Percentiles rank a stretch among this genome's conserved stretches.
phyloP scores from a whole-genome alignment of 2,888 invertebrate genomes.

The Balanococcus diminutus region DNA sequence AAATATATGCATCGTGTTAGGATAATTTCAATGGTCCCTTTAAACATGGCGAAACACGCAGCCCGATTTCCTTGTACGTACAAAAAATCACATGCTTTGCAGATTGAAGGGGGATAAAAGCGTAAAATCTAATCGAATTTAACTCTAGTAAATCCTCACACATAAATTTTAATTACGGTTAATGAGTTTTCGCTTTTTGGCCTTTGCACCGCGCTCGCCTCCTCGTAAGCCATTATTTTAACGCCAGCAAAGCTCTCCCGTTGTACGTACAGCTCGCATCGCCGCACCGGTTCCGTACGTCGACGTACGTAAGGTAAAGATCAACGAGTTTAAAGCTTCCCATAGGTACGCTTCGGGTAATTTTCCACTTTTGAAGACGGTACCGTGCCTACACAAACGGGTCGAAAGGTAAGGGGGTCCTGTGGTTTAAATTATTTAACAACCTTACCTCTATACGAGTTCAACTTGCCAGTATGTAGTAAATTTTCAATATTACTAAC shows the following conservation, averaged over 20 bases:
- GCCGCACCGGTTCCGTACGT: neutral
- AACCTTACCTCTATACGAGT: neutral
- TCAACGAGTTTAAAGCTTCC: neutral
- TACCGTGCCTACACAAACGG: neutral
- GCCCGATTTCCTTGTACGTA: neutral
- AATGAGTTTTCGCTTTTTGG: conserved; percentile 19
- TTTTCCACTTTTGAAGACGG: neutral
- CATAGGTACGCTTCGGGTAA: neutral
- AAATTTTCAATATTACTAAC: neutral
- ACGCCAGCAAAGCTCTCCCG: neutral
- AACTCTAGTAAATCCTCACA: neutral
- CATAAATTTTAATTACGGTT: conserved; percentile 29
- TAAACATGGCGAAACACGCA: neutral
- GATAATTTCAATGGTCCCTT: neutral
- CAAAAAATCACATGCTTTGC: neutral
- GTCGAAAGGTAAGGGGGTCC: neutral
- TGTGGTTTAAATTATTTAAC: neutral
- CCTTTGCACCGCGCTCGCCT: neutral
- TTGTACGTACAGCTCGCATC: neutral
- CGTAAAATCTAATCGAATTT: conserved; percentile 7
- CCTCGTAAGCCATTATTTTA: neutral
- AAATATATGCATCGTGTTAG: neutral
- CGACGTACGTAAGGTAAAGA: neutral
- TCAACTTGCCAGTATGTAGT: neutral
- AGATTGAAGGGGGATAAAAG: neutral